Evolutionary conservation across 2,888 invertebrate species (phyloP).

Genomic region (Neria commutata): DNA sequence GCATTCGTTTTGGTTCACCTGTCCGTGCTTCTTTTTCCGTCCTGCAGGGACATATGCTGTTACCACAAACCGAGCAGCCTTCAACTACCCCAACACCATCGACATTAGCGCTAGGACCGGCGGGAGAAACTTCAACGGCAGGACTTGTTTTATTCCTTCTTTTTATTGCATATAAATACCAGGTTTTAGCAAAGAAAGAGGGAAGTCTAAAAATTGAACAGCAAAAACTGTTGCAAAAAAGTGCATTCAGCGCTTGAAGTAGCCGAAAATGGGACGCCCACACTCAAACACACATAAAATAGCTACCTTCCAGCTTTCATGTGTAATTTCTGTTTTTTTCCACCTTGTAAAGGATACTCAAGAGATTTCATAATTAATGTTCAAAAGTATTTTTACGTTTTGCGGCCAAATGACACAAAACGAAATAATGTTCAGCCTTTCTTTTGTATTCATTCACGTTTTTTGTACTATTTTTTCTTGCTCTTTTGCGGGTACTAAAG

Average conservation of each 20-base stretch:
- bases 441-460: neutral
- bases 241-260: slow-evolving; percentile 15
- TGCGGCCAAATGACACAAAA: slow-evolving; percentile 14
- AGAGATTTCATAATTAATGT: slow-evolving; percentile 53
- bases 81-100: neutral
- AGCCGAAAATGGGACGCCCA: neutral
- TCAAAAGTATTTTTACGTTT: slow-evolving; percentile 48
- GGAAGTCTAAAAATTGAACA: slow-evolving; percentile 40
- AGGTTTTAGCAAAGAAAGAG: neutral
- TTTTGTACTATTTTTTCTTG: slow-evolving; percentile 3
- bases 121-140: slow-evolving; percentile 1
- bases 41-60: slow-evolving; percentile 6
- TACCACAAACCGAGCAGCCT: neutral
- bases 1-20: slow-evolving; percentile 19
- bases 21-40: slow-evolving; percentile 7
- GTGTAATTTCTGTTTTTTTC: slow-evolving; percentile 15
- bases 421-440: slow-evolving; percentile 9
- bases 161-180: neutral
- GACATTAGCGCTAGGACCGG: too few relatives aligned
- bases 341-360: slow-evolving; percentile 34
- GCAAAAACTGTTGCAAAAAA: slow-evolving; percentile 38
- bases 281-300: slow-evolving; percentile 35
- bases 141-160: slow-evolving; percentile 3
- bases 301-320: slow-evolving; percentile 27
- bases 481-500: too few relatives aligned